phyloP scores from a whole-genome alignment of 2,888 invertebrate genomes.

The Polymixis flavicincta region DNA sequence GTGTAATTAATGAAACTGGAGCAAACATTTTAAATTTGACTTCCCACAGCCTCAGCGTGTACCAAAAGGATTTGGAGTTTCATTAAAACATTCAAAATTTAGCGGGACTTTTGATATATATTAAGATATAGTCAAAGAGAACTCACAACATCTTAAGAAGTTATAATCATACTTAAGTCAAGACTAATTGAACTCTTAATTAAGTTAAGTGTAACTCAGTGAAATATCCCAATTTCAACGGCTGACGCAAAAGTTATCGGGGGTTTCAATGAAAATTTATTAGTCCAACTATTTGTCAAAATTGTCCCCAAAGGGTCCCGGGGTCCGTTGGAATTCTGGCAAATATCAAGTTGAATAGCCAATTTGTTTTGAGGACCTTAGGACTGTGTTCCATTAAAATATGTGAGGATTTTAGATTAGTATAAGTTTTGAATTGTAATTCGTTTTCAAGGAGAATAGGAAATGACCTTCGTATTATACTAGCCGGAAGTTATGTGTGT shows the following conservation, averaged over 20 bases:
- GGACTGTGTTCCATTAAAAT: constrained; percentile 68
- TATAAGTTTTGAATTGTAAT: constrained; percentile 58
- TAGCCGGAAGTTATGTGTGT: constrained; percentile 45
- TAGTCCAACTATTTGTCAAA: constrained; percentile 89
- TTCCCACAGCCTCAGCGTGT: constrained; percentile 56
- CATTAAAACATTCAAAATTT: constrained; percentile 70
- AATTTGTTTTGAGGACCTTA: constrained; percentile 82
- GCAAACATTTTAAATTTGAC: constrained; percentile 56
- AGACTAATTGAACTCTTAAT: constrained; percentile 88
- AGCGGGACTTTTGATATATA: constrained; percentile 67
- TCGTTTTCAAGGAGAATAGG: constrained; percentile 52
- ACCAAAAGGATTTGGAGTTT: constrained; percentile 66
- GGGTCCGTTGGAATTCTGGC: constrained; percentile 80
- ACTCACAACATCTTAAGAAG: constrained; percentile 81
- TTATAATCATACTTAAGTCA: constrained; percentile 86
- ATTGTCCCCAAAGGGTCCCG: constrained; percentile 83
- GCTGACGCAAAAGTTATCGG: constrained; percentile 85
- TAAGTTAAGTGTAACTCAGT: constrained; percentile 85
- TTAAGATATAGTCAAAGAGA: constrained; percentile 73
- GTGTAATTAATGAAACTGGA: constrained; percentile 49
- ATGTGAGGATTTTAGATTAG: constrained; percentile 72
- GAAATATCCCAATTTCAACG: constrained; percentile 85
- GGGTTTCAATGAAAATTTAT: constrained; percentile 89
- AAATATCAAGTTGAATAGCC: constrained; percentile 83
- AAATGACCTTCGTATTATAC: constrained; percentile 47